phyloP scores from a whole-genome alignment of 1,140 invertebrate genomes.

The Ericerus pela region DNA sequence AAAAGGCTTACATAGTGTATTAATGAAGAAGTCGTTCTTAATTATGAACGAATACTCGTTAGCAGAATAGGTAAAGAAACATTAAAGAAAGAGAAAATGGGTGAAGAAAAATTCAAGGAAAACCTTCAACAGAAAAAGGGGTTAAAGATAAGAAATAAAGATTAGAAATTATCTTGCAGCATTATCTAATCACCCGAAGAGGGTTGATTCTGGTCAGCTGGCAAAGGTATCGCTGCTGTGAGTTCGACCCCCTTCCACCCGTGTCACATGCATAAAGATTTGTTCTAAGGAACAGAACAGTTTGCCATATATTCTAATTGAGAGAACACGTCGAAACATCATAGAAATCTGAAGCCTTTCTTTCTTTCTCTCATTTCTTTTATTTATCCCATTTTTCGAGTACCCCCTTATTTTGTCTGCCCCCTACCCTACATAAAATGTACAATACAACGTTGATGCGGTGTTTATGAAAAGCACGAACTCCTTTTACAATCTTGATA shows the following conservation, averaged over 20 bases:
- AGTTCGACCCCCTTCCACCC: background rate
- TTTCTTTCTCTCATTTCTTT: background rate
- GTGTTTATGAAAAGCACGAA: constrained; percentile 1
- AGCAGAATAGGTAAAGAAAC: background rate
- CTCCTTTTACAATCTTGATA: constrained; percentile 2
- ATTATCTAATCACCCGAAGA: constrained; percentile 6
- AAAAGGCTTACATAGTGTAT: too few species aligned
- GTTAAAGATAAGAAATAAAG: constrained; percentile 4
- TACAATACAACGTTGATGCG: background rate
- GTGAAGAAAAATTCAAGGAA: background rate
- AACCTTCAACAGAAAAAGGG: background rate
- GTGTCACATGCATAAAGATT: background rate
- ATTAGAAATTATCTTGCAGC: constrained; percentile 3
- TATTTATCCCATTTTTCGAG: too few species aligned
- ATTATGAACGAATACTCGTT: background rate
- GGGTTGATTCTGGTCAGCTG: constrained; percentile 1
- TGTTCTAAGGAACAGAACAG: constrained; percentile 5
- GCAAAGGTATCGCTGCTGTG: background rate
- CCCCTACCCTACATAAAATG: background rate
- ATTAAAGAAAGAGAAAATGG: background rate
- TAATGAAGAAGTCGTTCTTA: constrained; percentile 6
- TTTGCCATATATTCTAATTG: constrained; percentile 7
- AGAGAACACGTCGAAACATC: constrained; percentile 6
- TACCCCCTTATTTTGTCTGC: background rate
- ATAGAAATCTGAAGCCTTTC: background rate